phyloP scores from a whole-genome alignment of 2,888 invertebrate genomes.

The Orthonevra nobilis region DNA sequence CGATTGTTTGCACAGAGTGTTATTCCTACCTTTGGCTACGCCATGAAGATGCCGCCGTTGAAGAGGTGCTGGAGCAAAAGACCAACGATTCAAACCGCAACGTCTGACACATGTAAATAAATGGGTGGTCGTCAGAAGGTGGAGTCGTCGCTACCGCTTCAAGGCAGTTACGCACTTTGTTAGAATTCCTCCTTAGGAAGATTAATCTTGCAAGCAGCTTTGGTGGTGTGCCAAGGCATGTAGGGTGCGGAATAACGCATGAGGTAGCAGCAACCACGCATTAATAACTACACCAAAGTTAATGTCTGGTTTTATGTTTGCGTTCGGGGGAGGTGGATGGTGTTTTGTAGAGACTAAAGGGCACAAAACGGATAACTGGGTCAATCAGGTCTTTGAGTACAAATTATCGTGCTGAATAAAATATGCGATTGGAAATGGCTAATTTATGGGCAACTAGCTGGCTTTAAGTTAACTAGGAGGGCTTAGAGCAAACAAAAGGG shows the following conservation, averaged over 20 bases:
- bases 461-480: conserved; percentile 12
- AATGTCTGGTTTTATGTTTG: conserved; percentile 6
- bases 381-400: conserved; percentile 52
- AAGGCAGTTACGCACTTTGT: too few relatives aligned
- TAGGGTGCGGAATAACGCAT: neutral
- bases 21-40: conserved; percentile 35
- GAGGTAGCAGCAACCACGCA: conserved; percentile 8
- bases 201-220: conserved; percentile 58
- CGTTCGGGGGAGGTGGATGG: neutral
- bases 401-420: conserved; percentile 62
- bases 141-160: conserved; percentile 21
- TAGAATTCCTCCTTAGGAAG: too few relatives aligned
- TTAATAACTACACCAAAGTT: conserved; percentile 30
- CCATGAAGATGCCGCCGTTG: neutral
- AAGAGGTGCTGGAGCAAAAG: conserved; percentile 30
- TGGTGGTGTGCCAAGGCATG: conserved; percentile 14
- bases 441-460: conserved; percentile 56
- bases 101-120: conserved; percentile 56
- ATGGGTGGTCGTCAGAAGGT: too few relatives aligned
- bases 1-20: conserved; percentile 69
- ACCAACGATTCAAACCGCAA: conserved; percentile 18
- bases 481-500: conserved; percentile 26
- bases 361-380: conserved; percentile 39
- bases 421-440: conserved; percentile 56
- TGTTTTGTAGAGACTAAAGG: conserved; percentile 7